These are phyloP conservation scores for Heliconius hewitsoni DNA, from an alignment of 1,140 invertebrate species.

Conservation along the genomic window DNA sequence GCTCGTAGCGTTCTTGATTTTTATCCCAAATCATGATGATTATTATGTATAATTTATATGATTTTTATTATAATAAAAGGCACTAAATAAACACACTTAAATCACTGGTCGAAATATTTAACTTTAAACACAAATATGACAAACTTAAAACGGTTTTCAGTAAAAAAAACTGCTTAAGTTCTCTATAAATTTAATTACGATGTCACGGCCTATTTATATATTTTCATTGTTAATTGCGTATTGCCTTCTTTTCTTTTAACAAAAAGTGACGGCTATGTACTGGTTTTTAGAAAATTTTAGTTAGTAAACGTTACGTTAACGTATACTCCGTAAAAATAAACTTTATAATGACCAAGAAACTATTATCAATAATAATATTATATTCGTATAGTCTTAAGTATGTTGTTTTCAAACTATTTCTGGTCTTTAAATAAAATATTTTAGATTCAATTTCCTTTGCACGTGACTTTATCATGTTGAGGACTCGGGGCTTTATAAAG, in stretches of 20 bases:
- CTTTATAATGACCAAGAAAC: background rate
- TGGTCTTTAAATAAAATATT: background rate
- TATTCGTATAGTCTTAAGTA: background rate
- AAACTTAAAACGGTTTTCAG: constrained; percentile 36
- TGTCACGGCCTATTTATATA: background rate
- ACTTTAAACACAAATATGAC: background rate
- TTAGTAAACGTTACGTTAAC: background rate
- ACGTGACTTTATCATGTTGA: background rate
- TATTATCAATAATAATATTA: background rate
- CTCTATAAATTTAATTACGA: background rate
- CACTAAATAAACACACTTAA: background rate
- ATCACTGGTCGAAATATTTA: background rate
- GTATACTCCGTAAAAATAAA: background rate
- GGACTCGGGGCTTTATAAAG: background rate
- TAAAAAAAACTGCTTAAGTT: constrained; percentile 31
- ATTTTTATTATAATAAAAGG: background rate
- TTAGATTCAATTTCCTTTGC: constrained; percentile 12
- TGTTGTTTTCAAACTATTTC: background rate
- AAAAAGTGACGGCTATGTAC: too few relatives aligned
- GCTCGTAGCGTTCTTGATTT: background rate
- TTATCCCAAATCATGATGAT: background rate
- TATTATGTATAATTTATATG: background rate
- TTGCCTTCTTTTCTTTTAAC: background rate
- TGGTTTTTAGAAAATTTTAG: too few relatives aligned
- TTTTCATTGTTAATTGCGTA: background rate